These are phyloP conservation scores for Limenitis camilla DNA, from an alignment of 2,888 invertebrate genomes.

Conservation along the genomic window DNA sequence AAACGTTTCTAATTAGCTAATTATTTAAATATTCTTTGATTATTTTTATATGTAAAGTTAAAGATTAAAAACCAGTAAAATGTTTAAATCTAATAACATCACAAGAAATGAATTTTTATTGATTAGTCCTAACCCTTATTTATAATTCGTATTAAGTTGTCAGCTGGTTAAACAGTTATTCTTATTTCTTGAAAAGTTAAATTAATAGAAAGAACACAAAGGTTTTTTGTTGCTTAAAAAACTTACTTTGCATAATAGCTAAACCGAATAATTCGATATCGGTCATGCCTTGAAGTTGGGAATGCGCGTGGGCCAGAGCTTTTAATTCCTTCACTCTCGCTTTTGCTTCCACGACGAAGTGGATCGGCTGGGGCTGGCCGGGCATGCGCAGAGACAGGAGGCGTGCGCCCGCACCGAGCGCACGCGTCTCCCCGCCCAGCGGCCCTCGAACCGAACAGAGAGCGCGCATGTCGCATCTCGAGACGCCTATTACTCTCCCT, in stretches of 20 bases:
- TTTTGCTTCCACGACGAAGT: conserved; percentile 82
- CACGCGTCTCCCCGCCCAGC: conserved; percentile 84
- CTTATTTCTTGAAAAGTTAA: too few species aligned
- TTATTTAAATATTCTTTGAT: too few species aligned
- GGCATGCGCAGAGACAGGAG: conserved; percentile 79
- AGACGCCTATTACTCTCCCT: conserved; percentile 67
- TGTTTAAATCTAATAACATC: too few species aligned
- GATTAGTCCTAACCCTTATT: too few species aligned
- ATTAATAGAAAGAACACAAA: too few species aligned
- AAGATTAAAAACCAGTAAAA: too few species aligned
- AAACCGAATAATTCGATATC: conserved; percentile 91
- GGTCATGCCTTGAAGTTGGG: conserved; percentile 86
- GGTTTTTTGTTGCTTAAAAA: background rate
- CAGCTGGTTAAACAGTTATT: too few species aligned
- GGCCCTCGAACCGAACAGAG: conserved; percentile 90
- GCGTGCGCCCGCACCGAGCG: conserved; percentile 77
- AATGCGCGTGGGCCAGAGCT: conserved; percentile 85
- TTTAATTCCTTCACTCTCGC: conserved; percentile 89
- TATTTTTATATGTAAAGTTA: too few species aligned
- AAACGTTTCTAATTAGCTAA: too few species aligned
- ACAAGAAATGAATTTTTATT: too few species aligned
- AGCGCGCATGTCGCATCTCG: conserved; percentile 81
- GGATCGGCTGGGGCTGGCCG: conserved; percentile 65
- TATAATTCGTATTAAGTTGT: too few species aligned
- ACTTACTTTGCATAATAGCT: conserved; percentile 86